Base-by-base conservation (phyloP, 1,140 invertebrate species). In the Zaprionus capensis region DNA sequence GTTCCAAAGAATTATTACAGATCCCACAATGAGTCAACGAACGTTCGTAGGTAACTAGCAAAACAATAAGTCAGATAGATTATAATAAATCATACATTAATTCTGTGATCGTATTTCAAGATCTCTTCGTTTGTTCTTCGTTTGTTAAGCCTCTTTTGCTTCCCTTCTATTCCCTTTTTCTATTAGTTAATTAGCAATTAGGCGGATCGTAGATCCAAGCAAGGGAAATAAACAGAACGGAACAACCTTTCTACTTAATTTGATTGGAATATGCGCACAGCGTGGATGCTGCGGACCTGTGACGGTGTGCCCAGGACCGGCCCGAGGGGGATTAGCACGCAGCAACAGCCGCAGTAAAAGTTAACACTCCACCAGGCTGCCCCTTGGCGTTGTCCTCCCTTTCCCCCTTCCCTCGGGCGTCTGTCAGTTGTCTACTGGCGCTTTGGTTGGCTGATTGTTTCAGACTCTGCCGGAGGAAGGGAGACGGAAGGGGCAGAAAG, bases 391-490 rank as follows among this genome's bases (percentile, higher is more conserved):
- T 62, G 14, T 34, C 44, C 28, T 51, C 49, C 22, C n/a, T 15
- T 5, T 5, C 15, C n/a, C 41, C 31, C 55, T 34, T 6, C 31
- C 49, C 12, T 38, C 44, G 55, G 76, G 34, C 69, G 61, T 78
- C 81, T 82, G 82, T 81, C 81, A 79, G 85, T 59, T 88, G 85
- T 72, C 76, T 76, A 70, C 78, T 71, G 73, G 66, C 58, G 80
- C 85, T 85, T 85, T 90, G 84, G 84, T 88, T 88, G 84, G 85
- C 76, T 88, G 85, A 88, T 88, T 88, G 85, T 82, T 90, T 85
- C 76, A 74, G 85, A 80, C 85, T 81, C 53, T 56, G 64, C 55
- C 63, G 51, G 36, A 49, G 77, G 36, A 67, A 51, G n/a, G 24
- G n/a, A 56, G 71, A 7, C 20, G 31, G 17, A 36, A 46, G 17